These are phyloP conservation scores for Nomada fabriciana DNA, from an alignment of 2,888 invertebrate species.

Conservation along the genomic window DNA sequence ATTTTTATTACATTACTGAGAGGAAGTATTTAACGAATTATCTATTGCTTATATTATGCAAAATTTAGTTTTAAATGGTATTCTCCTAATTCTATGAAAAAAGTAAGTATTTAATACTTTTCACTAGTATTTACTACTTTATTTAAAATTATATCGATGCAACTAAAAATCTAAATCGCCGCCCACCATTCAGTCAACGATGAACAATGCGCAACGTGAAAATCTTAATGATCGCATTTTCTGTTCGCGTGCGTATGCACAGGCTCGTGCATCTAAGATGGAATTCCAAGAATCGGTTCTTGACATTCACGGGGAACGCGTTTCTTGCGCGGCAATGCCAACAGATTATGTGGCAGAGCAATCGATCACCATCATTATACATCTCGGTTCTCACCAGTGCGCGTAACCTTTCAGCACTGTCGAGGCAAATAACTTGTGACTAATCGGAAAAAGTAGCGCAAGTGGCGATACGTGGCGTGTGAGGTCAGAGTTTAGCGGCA, in stretches of 20 bases:
- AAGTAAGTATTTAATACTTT: too few relatives aligned
- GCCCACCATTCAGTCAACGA: background rate
- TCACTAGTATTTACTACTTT: too few relatives aligned
- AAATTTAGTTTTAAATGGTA: too few relatives aligned
- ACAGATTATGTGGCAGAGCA: slow-evolving; percentile 57
- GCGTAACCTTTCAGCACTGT: slow-evolving; percentile 46
- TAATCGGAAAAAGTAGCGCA: slow-evolving; percentile 48
- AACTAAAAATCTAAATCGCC: background rate
- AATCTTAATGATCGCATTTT: slow-evolving; percentile 27
- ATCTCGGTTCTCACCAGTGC: slow-evolving; percentile 46
- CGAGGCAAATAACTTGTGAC: slow-evolving; percentile 45
- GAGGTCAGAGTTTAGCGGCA: slow-evolving; percentile 31
- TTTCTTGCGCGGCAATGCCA: slow-evolving; percentile 56
- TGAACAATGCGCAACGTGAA: slow-evolving; percentile 17
- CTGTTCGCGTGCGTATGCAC: slow-evolving; percentile 12
- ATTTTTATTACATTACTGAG: too few relatives aligned
- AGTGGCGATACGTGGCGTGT: slow-evolving; percentile 11
- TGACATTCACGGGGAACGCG: slow-evolving; percentile 69
- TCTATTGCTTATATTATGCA: too few relatives aligned
- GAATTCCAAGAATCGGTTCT: slow-evolving; percentile 69
- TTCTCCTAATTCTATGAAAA: too few relatives aligned
- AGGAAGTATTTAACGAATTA: too few relatives aligned
- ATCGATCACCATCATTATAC: slow-evolving; percentile 56
- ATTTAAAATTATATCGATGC: background rate
- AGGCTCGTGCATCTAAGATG: slow-evolving; percentile 52